These are phyloP conservation scores for Lerema accius DNA, from an alignment of 1,140 invertebrate genomes.

Conservation along the genomic window DNA sequence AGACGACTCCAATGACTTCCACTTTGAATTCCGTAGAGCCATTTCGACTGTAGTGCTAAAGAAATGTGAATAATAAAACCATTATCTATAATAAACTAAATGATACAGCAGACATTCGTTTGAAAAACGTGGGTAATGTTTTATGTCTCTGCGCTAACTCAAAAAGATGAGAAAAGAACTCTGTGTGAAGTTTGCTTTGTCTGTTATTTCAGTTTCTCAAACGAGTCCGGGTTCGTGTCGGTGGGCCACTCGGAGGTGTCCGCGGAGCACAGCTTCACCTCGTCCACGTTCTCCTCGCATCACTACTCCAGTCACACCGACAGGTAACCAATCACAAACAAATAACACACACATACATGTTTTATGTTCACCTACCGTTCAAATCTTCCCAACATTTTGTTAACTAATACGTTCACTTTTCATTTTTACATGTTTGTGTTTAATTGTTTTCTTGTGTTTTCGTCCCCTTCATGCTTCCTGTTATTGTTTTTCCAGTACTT, in stretches of 20 bases:
- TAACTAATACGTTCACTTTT: constrained; percentile 28
- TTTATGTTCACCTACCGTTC: constrained; percentile 44
- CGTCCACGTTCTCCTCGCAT: constrained; percentile 72
- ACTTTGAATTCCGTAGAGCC: too few species aligned
- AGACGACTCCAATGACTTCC: too few species aligned
- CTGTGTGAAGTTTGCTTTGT: too few species aligned
- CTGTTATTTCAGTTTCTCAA: constrained; percentile 83
- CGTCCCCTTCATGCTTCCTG: constrained; percentile 61
- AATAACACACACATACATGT: constrained; percentile 19
- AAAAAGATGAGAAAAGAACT: too few species aligned
- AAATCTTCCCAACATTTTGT: constrained; percentile 29
- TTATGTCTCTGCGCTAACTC: too few species aligned
- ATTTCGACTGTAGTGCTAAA: too few species aligned
- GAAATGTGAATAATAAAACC: too few species aligned
- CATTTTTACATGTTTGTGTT: constrained; percentile 24
- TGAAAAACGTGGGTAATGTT: too few species aligned
- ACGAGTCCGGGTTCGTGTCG: constrained; percentile 89
- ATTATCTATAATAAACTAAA: too few species aligned
- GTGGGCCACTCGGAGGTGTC: constrained; percentile 83
- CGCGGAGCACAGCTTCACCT: constrained; percentile 73
- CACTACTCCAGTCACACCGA: constrained; percentile 76
- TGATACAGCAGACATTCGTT: too few species aligned
- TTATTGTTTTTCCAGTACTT: constrained; percentile 81
- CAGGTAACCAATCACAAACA: constrained; percentile 59
- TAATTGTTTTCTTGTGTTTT: constrained; percentile 20